phyloP scores from a whole-genome alignment of 2,888 invertebrate species.

The Anarsia innoxiella region DNA sequence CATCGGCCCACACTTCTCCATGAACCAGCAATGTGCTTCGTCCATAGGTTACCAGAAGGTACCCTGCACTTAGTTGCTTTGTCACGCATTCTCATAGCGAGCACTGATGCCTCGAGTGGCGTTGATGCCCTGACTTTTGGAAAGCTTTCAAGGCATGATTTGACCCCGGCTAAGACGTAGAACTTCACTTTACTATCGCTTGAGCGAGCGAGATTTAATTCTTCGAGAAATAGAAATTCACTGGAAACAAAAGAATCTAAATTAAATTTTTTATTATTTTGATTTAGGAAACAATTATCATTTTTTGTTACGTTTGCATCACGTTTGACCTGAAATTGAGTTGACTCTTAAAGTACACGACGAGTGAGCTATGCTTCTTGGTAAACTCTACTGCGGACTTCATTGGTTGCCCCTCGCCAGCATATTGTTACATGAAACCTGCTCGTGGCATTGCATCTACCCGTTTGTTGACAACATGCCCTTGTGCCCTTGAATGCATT shows the following conservation, averaged over 20 bases:
- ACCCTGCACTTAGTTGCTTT: constrained; percentile 70
- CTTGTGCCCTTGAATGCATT: constrained; percentile 46
- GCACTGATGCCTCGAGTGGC: constrained; percentile 44
- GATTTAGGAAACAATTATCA: constrained; percentile 17
- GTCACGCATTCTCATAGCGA: constrained; percentile 69
- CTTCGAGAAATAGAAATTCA: no score
- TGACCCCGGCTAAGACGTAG: constrained; percentile 49
- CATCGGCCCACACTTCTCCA: constrained; percentile 65
- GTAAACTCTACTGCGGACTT: constrained; percentile 73
- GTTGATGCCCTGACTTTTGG: background rate
- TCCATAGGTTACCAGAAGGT: constrained; percentile 50
- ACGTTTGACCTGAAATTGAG: constrained; percentile 33
- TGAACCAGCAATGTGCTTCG: constrained; percentile 61
- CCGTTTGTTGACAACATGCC: constrained; percentile 39
- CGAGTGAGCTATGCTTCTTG: constrained; percentile 70
- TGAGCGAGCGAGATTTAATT: constrained; percentile 29
- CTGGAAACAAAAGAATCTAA: no score
- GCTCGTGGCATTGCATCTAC: constrained; percentile 57
- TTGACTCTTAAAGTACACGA: constrained; percentile 29
- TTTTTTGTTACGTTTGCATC: constrained; percentile 48
- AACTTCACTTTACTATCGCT: constrained; percentile 34
- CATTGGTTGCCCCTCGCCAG: constrained; percentile 66
- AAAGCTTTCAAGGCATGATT: constrained; percentile 58
- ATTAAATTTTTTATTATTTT: no score
- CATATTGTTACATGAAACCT: constrained; percentile 44